phyloP scores from a whole-genome alignment of 1,140 invertebrate genomes.

The Goniozus legneri region DNA sequence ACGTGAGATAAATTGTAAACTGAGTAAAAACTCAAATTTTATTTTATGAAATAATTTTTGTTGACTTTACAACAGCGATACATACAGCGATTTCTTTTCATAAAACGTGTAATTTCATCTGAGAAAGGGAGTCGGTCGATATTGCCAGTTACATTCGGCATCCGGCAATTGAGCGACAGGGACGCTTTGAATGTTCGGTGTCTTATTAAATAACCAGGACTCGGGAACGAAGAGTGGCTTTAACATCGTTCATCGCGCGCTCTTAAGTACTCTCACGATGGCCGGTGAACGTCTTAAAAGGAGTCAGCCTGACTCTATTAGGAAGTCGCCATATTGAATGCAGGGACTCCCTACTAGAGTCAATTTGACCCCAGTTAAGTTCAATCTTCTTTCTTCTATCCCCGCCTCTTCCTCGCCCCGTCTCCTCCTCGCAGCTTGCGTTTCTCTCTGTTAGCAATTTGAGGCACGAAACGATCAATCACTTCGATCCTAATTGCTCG shows the following conservation, averaged over 20 bases:
- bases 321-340: constrained; percentile 78
- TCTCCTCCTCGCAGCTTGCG: constrained; percentile 6
- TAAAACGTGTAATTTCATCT: too few species aligned
- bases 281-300: constrained; percentile 62
- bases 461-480: constrained; percentile 17
- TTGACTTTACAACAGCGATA: too few species aligned
- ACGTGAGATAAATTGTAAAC: too few species aligned
- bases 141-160: too few species aligned
- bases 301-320: constrained; percentile 94
- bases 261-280: constrained; percentile 24
- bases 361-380: constrained; percentile 88
- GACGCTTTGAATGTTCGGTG: too few species aligned
- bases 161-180: too few species aligned
- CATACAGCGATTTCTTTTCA: too few species aligned
- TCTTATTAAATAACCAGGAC: constrained; percentile 17
- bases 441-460: too few species aligned
- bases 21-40: too few species aligned
- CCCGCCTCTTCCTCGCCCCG: constrained; percentile 5
- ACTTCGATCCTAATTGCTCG: constrained; percentile 20
- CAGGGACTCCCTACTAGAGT: constrained; percentile 95
- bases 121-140: too few species aligned
- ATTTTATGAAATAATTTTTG: too few species aligned
- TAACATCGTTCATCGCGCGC: constrained; percentile 18
- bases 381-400: constrained; percentile 46
- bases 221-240: constrained; percentile 17